phyloP scores from a whole-genome alignment of 2,797 vertebrate genomes.

The Alauda arvensis region DNA sequence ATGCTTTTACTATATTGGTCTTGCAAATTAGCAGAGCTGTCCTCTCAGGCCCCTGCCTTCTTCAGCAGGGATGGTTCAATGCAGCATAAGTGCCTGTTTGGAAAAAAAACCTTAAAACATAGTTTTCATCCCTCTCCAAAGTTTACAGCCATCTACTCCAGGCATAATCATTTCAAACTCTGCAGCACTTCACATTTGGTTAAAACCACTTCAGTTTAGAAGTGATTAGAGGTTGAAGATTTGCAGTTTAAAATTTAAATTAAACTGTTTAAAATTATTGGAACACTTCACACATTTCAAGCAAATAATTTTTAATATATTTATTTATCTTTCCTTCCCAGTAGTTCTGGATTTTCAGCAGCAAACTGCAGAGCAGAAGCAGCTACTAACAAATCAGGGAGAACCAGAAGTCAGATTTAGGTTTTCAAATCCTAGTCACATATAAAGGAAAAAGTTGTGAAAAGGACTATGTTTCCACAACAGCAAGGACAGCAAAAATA shows the following conservation, averaged over 20 bases:
- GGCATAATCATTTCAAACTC: constrained; percentile 64
- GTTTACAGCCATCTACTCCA: constrained; percentile 42
- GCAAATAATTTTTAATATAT: constrained; percentile 68
- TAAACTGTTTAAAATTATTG: constrained; percentile 73
- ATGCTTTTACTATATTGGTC: not conserved
- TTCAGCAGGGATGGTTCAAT: not conserved
- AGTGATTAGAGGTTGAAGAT: constrained; percentile 77
- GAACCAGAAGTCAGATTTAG: not conserved
- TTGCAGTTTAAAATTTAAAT: constrained; percentile 77
- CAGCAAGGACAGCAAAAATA: not conserved
- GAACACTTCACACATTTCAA: constrained; percentile 70
- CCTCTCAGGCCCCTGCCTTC: not conserved
- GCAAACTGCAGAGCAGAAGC: constrained; percentile 8
- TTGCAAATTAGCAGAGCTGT: not conserved
- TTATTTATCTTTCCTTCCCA: constrained; percentile 42
- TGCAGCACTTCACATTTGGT: constrained; percentile 71
- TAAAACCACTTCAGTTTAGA: constrained; percentile 75
- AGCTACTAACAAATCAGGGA: not conserved
- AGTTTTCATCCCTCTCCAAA: constrained; percentile 38
- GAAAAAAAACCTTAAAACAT: not conserved
- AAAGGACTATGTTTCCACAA: not conserved
- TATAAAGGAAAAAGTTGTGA: not conserved
- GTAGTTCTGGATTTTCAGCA: constrained; percentile 31
- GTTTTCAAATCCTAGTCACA: not conserved
- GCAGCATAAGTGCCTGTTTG: not conserved